Evolutionary conservation across 2,797 vertebrate genomes (phyloP).

Genomic region (Choloepus didactylus): DNA sequence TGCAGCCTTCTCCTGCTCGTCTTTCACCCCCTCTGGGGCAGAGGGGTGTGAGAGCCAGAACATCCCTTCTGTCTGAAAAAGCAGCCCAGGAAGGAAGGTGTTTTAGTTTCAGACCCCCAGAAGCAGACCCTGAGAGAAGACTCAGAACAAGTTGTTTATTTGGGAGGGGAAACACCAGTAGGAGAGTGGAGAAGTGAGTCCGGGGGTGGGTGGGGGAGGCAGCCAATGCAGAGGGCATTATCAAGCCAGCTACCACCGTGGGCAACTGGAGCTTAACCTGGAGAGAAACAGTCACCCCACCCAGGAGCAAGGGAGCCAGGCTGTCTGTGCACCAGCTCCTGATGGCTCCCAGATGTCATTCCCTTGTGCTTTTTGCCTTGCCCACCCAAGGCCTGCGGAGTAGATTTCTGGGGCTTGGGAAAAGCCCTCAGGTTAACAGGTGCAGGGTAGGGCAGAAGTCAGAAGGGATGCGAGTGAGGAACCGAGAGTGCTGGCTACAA

Average conservation of each 20-base stretch:
- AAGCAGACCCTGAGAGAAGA: background rate
- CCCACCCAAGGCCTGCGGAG: background rate
- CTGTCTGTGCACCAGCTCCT: too few species aligned
- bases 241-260: too few species aligned
- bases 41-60: background rate
- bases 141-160: background rate
- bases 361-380: accelerated
- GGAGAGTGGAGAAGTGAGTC: too few species aligned
- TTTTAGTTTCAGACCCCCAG: background rate
- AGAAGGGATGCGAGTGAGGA: accelerated
- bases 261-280: background rate
- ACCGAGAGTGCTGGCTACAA: too few species aligned
- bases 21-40: too few species aligned
- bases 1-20: background rate
- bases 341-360: too few species aligned
- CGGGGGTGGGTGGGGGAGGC: background rate
- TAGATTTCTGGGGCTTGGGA: background rate
- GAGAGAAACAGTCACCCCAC: background rate
- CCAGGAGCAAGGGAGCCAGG: too few species aligned
- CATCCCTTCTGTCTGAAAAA: too few species aligned
- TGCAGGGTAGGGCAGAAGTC: background rate
- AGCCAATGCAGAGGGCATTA: too few species aligned
- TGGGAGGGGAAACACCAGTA: background rate
- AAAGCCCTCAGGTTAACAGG: background rate
- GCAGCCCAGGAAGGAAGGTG: background rate